These are phyloP conservation scores for Pyrgus malvae DNA, from an alignment of 2,888 invertebrate genomes.

Conservation along the genomic window DNA sequence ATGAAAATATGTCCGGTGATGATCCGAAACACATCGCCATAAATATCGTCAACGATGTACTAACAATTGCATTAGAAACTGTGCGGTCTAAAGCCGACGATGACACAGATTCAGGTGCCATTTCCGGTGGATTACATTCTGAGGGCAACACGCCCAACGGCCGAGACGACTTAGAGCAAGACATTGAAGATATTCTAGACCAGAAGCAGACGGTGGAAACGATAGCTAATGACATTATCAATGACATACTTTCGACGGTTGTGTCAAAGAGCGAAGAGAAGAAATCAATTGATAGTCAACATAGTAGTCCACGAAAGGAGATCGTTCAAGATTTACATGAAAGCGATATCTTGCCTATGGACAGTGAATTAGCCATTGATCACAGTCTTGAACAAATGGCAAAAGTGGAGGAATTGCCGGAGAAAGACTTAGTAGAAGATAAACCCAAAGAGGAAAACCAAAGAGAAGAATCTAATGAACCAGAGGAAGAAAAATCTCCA, in stretches of 20 bases:
- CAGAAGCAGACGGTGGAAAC: constrained; percentile 59
- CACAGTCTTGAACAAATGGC: constrained; percentile 50
- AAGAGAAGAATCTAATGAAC: constrained; percentile 49
- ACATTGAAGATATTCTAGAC: constrained; percentile 64
- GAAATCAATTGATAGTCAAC: constrained; percentile 36
- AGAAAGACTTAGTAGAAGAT: constrained; percentile 44
- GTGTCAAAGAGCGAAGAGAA: constrained; percentile 50
- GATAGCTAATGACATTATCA: constrained; percentile 62
- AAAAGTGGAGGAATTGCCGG: constrained; percentile 42
- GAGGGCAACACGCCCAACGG: constrained; percentile 76
- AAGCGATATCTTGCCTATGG: constrained; percentile 69
- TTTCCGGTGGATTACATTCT: constrained; percentile 69
- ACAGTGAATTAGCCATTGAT: constrained; percentile 56
- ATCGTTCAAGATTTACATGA: constrained; percentile 66
- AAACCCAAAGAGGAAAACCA: constrained; percentile 65
- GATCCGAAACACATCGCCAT: constrained; percentile 71
- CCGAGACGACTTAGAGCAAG: constrained; percentile 70
- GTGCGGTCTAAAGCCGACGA: constrained; percentile 70
- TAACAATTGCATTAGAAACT: constrained; percentile 71
- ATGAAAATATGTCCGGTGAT: constrained; percentile 49
- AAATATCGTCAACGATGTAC: constrained; percentile 74
- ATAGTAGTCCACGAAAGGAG: constrained; percentile 53
- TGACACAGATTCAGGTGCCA: constrained; percentile 74
- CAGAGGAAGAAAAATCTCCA: constrained; percentile 67
- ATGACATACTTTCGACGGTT: constrained; percentile 58